Percentiles rank a stretch among this genome's conserved stretches.
phyloP scores from a whole-genome alignment of 2,797 vertebrate species.

The Muscicapa striata region DNA sequence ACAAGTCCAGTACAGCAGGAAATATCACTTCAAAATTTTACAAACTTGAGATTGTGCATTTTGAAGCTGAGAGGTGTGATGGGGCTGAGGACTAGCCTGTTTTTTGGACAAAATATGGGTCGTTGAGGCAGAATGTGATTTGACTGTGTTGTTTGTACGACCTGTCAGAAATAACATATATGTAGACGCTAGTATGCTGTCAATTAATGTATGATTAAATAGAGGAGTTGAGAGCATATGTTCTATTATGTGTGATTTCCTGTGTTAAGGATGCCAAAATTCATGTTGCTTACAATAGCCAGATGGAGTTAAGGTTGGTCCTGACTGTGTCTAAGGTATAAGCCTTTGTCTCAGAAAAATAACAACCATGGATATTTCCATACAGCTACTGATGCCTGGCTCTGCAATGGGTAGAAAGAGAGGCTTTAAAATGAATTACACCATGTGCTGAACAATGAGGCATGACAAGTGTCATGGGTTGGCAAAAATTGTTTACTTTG shows the following conservation, averaged over 20 bases:
- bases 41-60: neutral
- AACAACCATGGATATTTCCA: neutral
- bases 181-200: neutral
- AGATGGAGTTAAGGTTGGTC: neutral
- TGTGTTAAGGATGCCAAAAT: neutral
- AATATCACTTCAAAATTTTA: neutral
- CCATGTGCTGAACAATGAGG: rapidly evolving
- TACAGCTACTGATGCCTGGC: neutral
- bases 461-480: rapidly evolving
- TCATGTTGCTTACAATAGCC: neutral
- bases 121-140: neutral
- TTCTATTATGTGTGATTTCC: neutral
- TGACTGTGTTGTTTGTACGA: rapidly evolving
- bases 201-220: neutral
- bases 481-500: neutral
- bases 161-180: neutral
- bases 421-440: neutral
- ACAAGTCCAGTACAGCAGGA: neutral
- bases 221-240: neutral
- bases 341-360: neutral
- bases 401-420: neutral
- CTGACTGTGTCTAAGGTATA: neutral
- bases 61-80: neutral
- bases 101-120: neutral
- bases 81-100: neutral